Evolutionary conservation across 2,888 invertebrate species (phyloP).

Genomic region (Icerya purchasi): DNA sequence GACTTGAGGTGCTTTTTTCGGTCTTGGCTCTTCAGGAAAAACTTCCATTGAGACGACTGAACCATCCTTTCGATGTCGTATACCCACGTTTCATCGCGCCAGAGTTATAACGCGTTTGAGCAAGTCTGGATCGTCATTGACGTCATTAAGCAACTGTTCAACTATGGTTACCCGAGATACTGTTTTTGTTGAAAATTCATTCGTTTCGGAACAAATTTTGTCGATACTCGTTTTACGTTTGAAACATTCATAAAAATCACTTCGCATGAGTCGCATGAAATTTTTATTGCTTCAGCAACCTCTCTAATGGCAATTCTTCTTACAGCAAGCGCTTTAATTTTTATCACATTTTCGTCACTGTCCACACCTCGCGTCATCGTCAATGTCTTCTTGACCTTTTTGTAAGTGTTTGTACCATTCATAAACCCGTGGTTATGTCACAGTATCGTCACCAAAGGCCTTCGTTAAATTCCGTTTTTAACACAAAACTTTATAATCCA

Average conservation of each 20-base stretch:
- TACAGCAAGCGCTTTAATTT: constrained; percentile 12
- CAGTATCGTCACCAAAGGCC: background rate
- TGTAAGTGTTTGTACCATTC: constrained; percentile 10
- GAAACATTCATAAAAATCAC: constrained; percentile 15
- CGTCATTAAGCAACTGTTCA: too few relatives aligned
- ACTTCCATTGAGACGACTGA: constrained; percentile 19
- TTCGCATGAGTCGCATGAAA: constrained; percentile 4
- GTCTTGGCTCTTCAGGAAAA: constrained; percentile 17
- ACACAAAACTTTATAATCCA: constrained; percentile 10
- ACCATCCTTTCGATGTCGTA: constrained; percentile 20
- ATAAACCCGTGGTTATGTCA: constrained; percentile 5
- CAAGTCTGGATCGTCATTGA: too few relatives aligned
- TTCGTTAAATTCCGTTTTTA: constrained; percentile 6
- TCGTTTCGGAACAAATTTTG: constrained; percentile 16
- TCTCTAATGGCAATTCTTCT: background rate
- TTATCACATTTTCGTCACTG: constrained; percentile 20
- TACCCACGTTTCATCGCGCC: constrained; percentile 20
- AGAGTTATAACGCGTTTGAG: constrained; percentile 19
- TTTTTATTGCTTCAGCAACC: background rate
- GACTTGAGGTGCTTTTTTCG: constrained; percentile 16
- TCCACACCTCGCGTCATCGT: constrained; percentile 18
- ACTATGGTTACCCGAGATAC: constrained; percentile 14
- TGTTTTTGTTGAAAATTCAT: constrained; percentile 14
- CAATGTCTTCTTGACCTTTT: constrained; percentile 12
- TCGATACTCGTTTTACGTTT: constrained; percentile 14